These are phyloP conservation scores for Eustalomyia histrio DNA, from an alignment of 2,888 invertebrate species.

Conservation along the genomic window DNA sequence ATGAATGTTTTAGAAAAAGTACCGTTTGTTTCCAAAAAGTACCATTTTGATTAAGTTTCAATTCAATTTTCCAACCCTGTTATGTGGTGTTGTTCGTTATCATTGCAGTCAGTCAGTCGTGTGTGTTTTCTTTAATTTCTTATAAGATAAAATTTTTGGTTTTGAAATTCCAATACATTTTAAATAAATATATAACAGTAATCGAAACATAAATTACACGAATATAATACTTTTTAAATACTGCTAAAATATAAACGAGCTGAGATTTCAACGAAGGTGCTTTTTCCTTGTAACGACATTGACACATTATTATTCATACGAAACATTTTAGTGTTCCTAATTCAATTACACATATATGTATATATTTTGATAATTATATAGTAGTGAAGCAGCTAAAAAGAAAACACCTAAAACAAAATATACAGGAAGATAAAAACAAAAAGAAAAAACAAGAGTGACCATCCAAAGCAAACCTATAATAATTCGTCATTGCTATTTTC, in stretches of 20 bases:
- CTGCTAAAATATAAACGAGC: slow-evolving; percentile 12
- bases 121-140: slow-evolving; percentile 39
- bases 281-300: slow-evolving; percentile 58
- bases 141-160: slow-evolving; percentile 41
- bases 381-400: slow-evolving; percentile 19
- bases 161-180: slow-evolving; percentile 47
- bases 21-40: no score
- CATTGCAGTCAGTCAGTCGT: slow-evolving; percentile 52
- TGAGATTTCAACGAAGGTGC: slow-evolving; percentile 44
- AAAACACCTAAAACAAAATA: slow-evolving; percentile 7
- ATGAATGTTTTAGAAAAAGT: no score
- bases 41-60: no score
- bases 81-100: slow-evolving; percentile 22
- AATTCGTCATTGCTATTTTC: slow-evolving; percentile 75
- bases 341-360: slow-evolving; percentile 49
- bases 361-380: background rate
- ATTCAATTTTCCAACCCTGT: slow-evolving; percentile 10
- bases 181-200: slow-evolving; percentile 31
- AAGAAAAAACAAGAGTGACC: slow-evolving; percentile 25
- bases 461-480: slow-evolving; percentile 25
- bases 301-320: slow-evolving; percentile 43
- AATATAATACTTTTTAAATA: slow-evolving; percentile 16
- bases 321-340: slow-evolving; percentile 41
- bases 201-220: slow-evolving; percentile 40
- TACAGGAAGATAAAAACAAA: slow-evolving; percentile 1